A percentile compares a stretch with the other conserved stretches of the same genome.
Conservation (phyloP, 2,113 vertebrate species). For the Xenus cinereus region DNA sequence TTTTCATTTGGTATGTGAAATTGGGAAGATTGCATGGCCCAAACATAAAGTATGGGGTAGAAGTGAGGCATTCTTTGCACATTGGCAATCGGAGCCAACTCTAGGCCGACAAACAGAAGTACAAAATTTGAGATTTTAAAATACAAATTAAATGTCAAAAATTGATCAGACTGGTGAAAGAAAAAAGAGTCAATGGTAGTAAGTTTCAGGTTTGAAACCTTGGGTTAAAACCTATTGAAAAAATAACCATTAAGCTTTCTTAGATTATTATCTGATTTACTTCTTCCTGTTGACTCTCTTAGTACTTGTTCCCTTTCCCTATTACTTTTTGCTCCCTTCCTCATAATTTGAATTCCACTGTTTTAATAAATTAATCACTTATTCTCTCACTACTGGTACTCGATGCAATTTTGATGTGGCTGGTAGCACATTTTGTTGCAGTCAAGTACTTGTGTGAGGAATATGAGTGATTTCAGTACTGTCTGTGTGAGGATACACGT, state of each 20-base stretch:
- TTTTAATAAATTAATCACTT: not conserved
- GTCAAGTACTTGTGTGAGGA: not conserved
- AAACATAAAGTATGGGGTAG: not conserved
- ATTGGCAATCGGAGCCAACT: not conserved
- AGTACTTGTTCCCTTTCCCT: not conserved
- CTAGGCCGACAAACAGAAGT: not conserved
- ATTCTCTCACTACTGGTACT: not conserved
- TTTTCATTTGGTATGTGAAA: not conserved
- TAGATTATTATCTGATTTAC: not conserved
- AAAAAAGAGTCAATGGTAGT: not conserved
- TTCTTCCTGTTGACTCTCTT: not conserved
- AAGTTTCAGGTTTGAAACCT: not conserved
- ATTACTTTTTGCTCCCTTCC: not conserved
- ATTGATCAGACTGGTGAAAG: not conserved
- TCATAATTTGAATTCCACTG: not conserved
- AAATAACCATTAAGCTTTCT: accelerated
- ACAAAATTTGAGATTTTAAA: not conserved
- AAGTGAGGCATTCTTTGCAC: not conserved
- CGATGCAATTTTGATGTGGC: not conserved
- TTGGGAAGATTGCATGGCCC: not conserved
- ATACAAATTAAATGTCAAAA: not conserved
- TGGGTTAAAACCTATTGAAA: not conserved
- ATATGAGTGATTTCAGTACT: not conserved
- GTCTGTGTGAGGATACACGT: not conserved
- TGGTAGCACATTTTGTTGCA: not conserved